Base-by-base conservation (phyloP, 2,888 invertebrate genomes). In the Torymus tubicola region DNA sequence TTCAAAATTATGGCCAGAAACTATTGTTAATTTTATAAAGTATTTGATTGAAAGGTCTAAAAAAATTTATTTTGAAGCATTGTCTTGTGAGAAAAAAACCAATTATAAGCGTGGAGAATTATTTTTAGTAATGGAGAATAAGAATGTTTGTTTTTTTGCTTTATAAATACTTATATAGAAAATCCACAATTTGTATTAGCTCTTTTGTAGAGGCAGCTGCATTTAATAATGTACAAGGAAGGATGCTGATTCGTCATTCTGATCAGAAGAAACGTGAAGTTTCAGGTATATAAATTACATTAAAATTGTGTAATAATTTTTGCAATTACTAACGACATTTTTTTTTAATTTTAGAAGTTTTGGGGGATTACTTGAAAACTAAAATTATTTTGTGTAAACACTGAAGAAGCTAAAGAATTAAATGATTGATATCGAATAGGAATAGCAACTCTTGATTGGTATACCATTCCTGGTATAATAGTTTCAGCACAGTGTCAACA, bases 181-280 rank as follows among this genome's bases (percentile, higher is more conserved):
- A 92, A 93, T 85, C 94, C 95, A 0, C 91, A 94, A 90, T 96
- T 4, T 94, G 95, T 77, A 94, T 96, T 76, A 93, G 94, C 0
- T 94, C 95, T 24, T 94, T 94, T 84, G 92, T 95, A 84, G 96
- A 96, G 90, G 95, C 95, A 67, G 93, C 95, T 0, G 91, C 96
- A 14, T 96, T 95, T 90, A 94, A 94, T n/a, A 84, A 93, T 88
- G 91, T 92, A 83, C 80, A 91, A 86, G 90, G 93, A 65, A 90
- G 90, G 14, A 86, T 93, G 42, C 90, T 92, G 79, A 88, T 93
- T 78, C 78, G 91, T 1, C 88, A 89, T 42, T 89, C 91, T 11
- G 88, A 91, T 2, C 89, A 90, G 2, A 94, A 94, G 89, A 94
- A 94, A 88, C 84, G 90, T 1, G 87, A 88, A 50, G 87, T 94